Percentiles rank a stretch among this genome's conserved stretches.
Conservation (phyloP, 2,888 invertebrate species). For the Morinoia aosen region DNA sequence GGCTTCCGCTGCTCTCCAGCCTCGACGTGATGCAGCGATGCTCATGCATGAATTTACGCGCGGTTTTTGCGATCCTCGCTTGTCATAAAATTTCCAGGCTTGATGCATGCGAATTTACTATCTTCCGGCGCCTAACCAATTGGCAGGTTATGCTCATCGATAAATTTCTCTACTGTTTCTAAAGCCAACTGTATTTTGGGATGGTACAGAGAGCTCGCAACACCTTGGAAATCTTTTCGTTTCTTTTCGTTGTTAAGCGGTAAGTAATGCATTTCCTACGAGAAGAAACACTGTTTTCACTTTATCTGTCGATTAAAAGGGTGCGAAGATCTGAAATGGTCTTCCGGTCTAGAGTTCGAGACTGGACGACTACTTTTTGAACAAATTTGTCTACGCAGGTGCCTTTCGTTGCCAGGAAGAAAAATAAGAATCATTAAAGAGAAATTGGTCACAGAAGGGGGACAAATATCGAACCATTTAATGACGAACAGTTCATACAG, state of each 20-base stretch:
- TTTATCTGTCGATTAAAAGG: not conserved
- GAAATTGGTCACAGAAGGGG: slow-evolving; percentile 19
- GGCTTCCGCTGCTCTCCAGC: not conserved
- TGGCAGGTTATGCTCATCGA: slow-evolving; percentile 10
- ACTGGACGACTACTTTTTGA: not conserved
- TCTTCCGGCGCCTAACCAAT: not conserved
- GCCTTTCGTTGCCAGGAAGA: not conserved
- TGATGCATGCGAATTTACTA: slow-evolving; percentile 22
- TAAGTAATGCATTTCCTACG: not conserved
- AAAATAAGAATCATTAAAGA: slow-evolving; percentile 26
- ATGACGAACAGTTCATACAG: not conserved
- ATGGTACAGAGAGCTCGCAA: not conserved
- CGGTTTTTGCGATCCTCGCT: not conserved
- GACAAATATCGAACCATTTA: not conserved
- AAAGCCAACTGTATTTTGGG: not conserved
- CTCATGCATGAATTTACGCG: slow-evolving; percentile 22
- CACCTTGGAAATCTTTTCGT: not conserved
- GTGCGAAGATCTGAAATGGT: not conserved
- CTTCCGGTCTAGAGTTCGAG: not conserved
- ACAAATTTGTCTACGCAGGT: not conserved
- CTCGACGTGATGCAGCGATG: slow-evolving; percentile 10
- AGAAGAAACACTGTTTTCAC: not conserved
- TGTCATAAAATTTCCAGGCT: slow-evolving; percentile 6
- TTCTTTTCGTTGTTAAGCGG: not conserved
- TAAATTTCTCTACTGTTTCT: not conserved